These are phyloP conservation scores for Sitta europaea DNA, from an alignment of 2,113 vertebrate genomes.

Conservation along the genomic window DNA sequence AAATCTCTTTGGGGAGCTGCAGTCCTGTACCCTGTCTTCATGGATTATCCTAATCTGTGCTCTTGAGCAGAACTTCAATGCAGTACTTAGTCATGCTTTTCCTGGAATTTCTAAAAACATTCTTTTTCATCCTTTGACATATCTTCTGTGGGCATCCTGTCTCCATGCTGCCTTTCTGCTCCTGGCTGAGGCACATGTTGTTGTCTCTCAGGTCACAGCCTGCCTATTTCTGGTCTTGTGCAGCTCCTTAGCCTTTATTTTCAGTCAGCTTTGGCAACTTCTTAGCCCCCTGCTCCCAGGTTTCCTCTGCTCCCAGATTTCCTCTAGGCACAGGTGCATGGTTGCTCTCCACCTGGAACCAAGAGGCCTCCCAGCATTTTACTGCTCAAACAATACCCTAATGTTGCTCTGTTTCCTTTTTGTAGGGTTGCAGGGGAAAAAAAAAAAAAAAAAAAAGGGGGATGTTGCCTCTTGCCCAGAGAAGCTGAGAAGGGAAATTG, in stretches of 20 bases:
- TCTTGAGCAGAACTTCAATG: not conserved
- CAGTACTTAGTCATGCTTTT: not conserved
- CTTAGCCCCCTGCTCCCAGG: not conserved
- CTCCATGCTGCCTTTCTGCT: not conserved
- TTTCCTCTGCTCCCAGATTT: not conserved
- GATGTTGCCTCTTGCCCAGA: not conserved
- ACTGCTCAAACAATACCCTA: not conserved
- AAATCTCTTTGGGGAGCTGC: not conserved
- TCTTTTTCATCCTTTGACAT: rapidly evolving
- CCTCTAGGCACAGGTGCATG: not conserved
- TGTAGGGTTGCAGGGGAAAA: not conserved
- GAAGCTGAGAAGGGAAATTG: conserved; percentile 34
- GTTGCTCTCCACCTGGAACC: not conserved
- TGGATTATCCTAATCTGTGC: not conserved
- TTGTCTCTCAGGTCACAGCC: not conserved
- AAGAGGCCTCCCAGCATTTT: not conserved
- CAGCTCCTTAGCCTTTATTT: not conserved
- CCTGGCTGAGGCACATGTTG: rapidly evolving
- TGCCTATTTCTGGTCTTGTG: not conserved
- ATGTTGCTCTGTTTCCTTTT: not conserved
- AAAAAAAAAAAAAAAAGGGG: not conserved
- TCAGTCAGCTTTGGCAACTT: not conserved
- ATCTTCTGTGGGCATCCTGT: not conserved
- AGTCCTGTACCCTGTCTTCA: not conserved
- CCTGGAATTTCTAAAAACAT: not conserved